A percentile compares a stretch with the other conserved stretches of the same genome.
Evolutionary conservation across 2,888 invertebrate species (phyloP).

Genomic region (Drosophila histrio): DNA sequence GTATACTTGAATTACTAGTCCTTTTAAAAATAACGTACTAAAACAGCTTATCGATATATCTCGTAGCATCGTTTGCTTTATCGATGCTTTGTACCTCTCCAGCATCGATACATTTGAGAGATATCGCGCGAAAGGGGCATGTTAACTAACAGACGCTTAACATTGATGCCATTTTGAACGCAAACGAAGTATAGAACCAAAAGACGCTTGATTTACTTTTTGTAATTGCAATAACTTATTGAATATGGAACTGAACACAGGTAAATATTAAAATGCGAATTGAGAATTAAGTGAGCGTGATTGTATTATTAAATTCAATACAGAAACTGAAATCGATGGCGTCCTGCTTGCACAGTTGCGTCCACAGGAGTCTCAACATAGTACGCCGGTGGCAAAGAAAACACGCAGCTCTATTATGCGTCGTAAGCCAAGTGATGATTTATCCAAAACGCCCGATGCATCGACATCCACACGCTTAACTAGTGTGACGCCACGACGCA

Average conservation of each 20-base stretch:
- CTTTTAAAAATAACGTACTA: slow-evolving; percentile 11
- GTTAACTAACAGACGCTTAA: slow-evolving; percentile 32
- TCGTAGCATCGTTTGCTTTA: neutral
- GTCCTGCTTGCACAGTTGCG: neutral
- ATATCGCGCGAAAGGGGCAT: slow-evolving; percentile 18
- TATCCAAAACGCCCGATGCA: slow-evolving; percentile 6
- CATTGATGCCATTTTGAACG: slow-evolving; percentile 36
- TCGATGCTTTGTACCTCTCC: neutral
- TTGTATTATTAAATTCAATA: neutral
- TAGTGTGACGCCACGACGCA: slow-evolving; percentile 75
- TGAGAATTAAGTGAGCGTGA: neutral
- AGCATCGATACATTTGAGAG: neutral
- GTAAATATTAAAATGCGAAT: slow-evolving; percentile 6
- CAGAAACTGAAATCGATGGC: slow-evolving; percentile 7
- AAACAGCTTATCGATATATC: neutral
- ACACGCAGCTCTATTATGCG: slow-evolving; percentile 22
- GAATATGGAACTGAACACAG: slow-evolving; percentile 18
- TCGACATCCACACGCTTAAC: neutral
- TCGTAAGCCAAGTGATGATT: neutral
- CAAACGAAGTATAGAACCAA: slow-evolving; percentile 20
- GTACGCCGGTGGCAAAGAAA: slow-evolving; percentile 45
- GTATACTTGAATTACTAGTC: no score
- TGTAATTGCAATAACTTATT: neutral
- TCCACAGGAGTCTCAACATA: neutral
- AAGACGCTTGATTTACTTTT: neutral